Conservation (phyloP, 2,113 vertebrate species). For the Bucco capensis region DNA sequence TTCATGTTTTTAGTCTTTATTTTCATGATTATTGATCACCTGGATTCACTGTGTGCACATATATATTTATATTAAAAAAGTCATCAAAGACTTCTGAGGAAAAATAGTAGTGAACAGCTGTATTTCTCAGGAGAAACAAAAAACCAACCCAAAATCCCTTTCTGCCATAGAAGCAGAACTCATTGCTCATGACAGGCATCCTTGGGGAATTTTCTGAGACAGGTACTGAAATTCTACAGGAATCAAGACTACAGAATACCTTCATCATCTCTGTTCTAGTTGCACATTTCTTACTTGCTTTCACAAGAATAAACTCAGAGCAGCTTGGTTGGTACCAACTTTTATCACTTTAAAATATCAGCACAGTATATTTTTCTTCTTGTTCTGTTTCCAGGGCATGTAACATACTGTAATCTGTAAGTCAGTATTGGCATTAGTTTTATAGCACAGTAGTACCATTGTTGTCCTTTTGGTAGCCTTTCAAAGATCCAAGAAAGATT, state of each 20-base stretch:
- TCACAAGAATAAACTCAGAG: not conserved
- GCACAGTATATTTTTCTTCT: not conserved
- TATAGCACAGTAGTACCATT: not conserved
- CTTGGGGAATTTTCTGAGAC: not conserved
- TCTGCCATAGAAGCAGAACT: not conserved
- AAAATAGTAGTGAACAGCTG: not conserved
- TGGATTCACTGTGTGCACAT: not conserved
- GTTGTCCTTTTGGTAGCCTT: not conserved
- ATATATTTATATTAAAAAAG: not conserved
- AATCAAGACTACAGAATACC: not conserved
- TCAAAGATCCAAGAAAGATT: not conserved
- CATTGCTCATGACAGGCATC: accelerated
- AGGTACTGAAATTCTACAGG: not conserved
- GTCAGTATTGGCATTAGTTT: not conserved
- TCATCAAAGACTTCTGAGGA: not conserved
- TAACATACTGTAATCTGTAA: not conserved
- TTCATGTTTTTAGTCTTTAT: not conserved
- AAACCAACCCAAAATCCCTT: not conserved
- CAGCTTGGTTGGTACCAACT: not conserved
- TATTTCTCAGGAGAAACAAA: not conserved
- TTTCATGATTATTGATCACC: not conserved
- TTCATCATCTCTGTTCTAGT: not conserved
- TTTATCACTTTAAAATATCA: not conserved
- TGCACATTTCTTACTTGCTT: not conserved
- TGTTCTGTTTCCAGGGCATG: not conserved